Conservation (phyloP, 2,113 vertebrate genomes). For the Hypanus sabinus region DNA sequence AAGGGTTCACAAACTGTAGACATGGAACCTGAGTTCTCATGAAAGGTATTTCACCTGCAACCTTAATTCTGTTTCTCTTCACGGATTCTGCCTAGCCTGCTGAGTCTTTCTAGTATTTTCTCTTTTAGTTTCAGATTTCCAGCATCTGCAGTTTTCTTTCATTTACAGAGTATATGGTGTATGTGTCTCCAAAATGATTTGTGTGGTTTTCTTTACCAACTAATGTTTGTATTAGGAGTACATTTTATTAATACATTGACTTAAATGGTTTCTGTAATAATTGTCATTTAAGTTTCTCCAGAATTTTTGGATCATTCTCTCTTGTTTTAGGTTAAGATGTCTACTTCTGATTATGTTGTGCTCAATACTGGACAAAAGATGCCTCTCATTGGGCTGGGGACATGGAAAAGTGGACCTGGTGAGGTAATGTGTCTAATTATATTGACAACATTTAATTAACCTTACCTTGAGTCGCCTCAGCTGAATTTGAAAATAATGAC, state of each 20-base stretch:
- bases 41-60: no score
- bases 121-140: no score
- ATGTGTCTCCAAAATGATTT: not conserved
- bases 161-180: no score
- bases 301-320: not conserved
- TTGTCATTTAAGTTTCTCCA: not conserved
- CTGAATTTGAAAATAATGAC: not conserved
- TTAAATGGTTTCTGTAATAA: not conserved
- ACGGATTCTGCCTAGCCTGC: no score
- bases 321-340: slow-evolving; percentile 56
- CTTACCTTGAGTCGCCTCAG: not conserved
- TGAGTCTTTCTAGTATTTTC: no score
- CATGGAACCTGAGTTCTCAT: no score
- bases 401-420: slow-evolving; percentile 88
- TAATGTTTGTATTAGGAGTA: not conserved
- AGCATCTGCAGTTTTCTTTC: no score
- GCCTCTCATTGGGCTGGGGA: slow-evolving; percentile 86
- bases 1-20: no score
- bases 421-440: slow-evolving; percentile 60
- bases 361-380: slow-evolving; percentile 86
- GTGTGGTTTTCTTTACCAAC: not conserved
- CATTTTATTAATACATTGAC: not conserved
- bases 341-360: slow-evolving; percentile 57
- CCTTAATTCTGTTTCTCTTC: no score
- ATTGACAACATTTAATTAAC: not conserved